These are phyloP conservation scores for Asbolus verrucosus DNA, from an alignment of 1,140 invertebrate species.

Conservation along the genomic window DNA sequence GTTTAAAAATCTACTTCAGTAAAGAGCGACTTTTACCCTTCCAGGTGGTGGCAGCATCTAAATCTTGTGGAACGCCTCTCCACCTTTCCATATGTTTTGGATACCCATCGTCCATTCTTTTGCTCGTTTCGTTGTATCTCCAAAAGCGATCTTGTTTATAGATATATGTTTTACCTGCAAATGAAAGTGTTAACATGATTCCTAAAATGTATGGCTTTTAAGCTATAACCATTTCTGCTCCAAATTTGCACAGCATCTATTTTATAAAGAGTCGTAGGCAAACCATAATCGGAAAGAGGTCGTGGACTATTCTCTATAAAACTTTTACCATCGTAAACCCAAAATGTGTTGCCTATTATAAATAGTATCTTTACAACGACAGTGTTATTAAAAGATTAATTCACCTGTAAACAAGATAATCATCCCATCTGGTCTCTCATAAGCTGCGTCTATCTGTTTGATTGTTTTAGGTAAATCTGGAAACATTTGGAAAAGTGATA, in stretches of 20 bases:
- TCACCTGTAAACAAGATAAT: conserved; percentile 84
- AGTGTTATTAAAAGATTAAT: conserved; percentile 12
- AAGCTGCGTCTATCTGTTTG: conserved; percentile 78
- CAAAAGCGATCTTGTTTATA: conserved; percentile 75
- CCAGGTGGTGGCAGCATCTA: conserved; percentile 76
- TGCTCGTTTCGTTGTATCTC: conserved; percentile 73
- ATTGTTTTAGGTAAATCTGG: conserved; percentile 71
- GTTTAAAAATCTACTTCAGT: conserved; percentile 32
- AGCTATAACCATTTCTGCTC: conserved; percentile 68
- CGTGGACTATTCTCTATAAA: conserved; percentile 70
- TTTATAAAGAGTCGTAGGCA: conserved; percentile 73
- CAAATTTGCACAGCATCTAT: conserved; percentile 80
- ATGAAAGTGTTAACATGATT: no score
- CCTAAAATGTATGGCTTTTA: no score
- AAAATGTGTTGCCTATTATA: conserved; percentile 72
- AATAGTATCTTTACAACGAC: background rate
- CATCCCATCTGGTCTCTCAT: conserved; percentile 78
- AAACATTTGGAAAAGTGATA: conserved; percentile 71
- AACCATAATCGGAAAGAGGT: conserved; percentile 71
- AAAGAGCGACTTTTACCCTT: conserved; percentile 64
- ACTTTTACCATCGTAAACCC: conserved; percentile 74
- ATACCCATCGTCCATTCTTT: conserved; percentile 74
- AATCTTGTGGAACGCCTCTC: conserved; percentile 72
- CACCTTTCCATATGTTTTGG: conserved; percentile 76
- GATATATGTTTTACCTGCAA: conserved; percentile 71